Conservation (phyloP, 1,140 invertebrate genomes). For the Episyrphus balteatus region DNA sequence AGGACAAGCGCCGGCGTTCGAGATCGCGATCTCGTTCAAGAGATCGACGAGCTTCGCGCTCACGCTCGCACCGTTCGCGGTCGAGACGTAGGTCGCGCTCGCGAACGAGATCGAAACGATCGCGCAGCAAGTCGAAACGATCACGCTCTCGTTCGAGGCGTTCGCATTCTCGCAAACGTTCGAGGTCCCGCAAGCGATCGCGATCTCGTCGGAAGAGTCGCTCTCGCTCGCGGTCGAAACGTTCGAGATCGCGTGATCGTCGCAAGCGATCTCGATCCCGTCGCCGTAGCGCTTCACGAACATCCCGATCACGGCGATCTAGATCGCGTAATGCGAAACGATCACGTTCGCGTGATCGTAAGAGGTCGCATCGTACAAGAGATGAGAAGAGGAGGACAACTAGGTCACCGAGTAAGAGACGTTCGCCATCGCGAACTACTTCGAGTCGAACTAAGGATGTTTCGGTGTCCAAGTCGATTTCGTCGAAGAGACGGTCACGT, state of each 20-base stretch:
- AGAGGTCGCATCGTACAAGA: conserved; percentile 33
- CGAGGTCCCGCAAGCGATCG: conserved; percentile 23
- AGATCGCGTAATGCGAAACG: conserved; percentile 43
- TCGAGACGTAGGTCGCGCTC: conserved; percentile 37
- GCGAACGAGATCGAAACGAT: conserved; percentile 36
- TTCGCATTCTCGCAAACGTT: conserved; percentile 42
- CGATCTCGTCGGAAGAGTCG: conserved; percentile 7
- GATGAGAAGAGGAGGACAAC: conserved; percentile 24
- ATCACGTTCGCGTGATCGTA: conserved; percentile 43
- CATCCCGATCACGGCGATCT: conserved; percentile 45
- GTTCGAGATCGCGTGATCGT: conserved; percentile 50
- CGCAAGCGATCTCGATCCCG: conserved; percentile 36
- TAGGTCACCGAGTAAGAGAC: conserved; percentile 30
- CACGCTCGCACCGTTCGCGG: conserved; percentile 48
- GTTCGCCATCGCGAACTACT: conserved; percentile 25
- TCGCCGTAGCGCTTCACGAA: conserved; percentile 38
- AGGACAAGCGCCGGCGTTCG: conserved; percentile 60
- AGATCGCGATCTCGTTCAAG: conserved; percentile 45
- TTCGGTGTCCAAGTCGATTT: conserved; percentile 12
- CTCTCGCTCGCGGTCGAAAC: conserved; percentile 38
- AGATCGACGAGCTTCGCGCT: conserved; percentile 47
- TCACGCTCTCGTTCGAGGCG: conserved; percentile 43
- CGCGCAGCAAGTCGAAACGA: conserved; percentile 36
- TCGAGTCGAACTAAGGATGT: conserved; percentile 30
- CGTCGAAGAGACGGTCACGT: conserved; percentile 26